phyloP scores from a whole-genome alignment of 2,113 vertebrate genomes.

The Malurus melanocephalus region DNA sequence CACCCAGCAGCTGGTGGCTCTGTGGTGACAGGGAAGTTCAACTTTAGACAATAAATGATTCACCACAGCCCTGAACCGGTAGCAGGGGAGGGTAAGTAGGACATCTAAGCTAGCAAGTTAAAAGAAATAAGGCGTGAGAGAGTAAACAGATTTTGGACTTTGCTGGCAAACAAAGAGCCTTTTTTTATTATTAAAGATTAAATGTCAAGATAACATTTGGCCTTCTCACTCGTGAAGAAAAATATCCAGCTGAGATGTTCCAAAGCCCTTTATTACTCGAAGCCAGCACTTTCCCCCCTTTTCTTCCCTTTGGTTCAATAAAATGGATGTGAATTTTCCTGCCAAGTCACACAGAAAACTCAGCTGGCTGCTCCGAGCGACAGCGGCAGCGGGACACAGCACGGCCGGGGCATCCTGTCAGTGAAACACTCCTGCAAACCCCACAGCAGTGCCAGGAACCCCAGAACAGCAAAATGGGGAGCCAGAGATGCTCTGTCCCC shows the following conservation, averaged over 20 bases:
- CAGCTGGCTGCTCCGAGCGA: neutral
- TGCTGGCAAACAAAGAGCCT: slow-evolving; percentile 48
- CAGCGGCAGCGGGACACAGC: neutral
- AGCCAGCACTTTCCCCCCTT: neutral
- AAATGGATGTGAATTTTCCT: slow-evolving; percentile 22
- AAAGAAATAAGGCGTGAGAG: slow-evolving; percentile 45
- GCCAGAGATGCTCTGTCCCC: neutral
- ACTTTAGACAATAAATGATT: neutral
- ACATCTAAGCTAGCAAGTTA: slow-evolving; percentile 42
- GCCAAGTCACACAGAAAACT: slow-evolving; percentile 1
- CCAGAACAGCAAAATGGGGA: neutral
- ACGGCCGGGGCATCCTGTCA: neutral
- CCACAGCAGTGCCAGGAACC: neutral
- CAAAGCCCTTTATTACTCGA: slow-evolving; percentile 56
- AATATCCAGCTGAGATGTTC: slow-evolving; percentile 66
- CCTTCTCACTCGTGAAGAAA: slow-evolving; percentile 57
- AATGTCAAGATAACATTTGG: slow-evolving; percentile 71
- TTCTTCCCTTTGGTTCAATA: slow-evolving; percentile 30
- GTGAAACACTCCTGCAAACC: neutral
- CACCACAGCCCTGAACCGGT: neutral
- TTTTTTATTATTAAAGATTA: slow-evolving; percentile 71
- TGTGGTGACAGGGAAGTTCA: neutral
- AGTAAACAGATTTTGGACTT: slow-evolving; percentile 52
- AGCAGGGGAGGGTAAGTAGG: slow-evolving; percentile 3
- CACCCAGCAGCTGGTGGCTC: neutral